These are phyloP conservation scores for Trichogramma evanescens DNA, from an alignment of 2,888 invertebrate genomes.

Conservation along the genomic window DNA sequence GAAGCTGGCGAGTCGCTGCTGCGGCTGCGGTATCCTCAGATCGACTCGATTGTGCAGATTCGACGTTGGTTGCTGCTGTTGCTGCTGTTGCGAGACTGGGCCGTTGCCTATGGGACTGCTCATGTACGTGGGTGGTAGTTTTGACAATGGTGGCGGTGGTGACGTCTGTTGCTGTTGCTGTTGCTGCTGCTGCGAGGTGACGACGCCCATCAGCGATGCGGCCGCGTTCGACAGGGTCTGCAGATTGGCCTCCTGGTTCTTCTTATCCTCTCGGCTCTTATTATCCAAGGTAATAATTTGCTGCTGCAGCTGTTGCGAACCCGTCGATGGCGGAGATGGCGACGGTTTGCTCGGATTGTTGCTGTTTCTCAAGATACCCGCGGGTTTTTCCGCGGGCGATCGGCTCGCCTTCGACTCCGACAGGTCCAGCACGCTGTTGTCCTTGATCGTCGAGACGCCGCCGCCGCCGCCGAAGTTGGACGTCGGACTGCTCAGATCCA, in stretches of 20 bases:
- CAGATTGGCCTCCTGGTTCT: constrained; percentile 35
- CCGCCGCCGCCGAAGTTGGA: not conserved
- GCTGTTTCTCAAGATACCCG: constrained; percentile 1
- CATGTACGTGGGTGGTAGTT: not conserved
- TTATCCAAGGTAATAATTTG: not conserved
- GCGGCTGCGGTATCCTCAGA: constrained; percentile 38
- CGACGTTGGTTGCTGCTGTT: not conserved
- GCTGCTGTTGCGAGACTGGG: not conserved
- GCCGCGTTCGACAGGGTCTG: constrained; percentile 38
- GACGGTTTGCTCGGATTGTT: too few relatives aligned
- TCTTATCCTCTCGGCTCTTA: constrained; percentile 21
- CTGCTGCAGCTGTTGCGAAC: too few relatives aligned
- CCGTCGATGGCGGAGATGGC: too few relatives aligned
- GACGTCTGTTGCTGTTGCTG: constrained; percentile 20
- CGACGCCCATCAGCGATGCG: constrained; percentile 32
- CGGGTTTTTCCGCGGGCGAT: constrained; percentile 14
- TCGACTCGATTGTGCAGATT: constrained; percentile 25
- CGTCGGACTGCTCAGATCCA: constrained; percentile 33
- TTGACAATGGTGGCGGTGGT: constrained; percentile 17
- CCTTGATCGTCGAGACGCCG: constrained; percentile 22
- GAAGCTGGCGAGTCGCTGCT: constrained; percentile 38
- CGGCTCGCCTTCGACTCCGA: constrained; percentile 22
- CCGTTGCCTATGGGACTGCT: not conserved
- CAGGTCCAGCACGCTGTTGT: constrained; percentile 32
- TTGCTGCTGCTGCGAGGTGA: constrained; percentile 18